Evolutionary conservation across 2,888 invertebrate genomes (phyloP).

Genomic region (Lissonota sp.): DNA sequence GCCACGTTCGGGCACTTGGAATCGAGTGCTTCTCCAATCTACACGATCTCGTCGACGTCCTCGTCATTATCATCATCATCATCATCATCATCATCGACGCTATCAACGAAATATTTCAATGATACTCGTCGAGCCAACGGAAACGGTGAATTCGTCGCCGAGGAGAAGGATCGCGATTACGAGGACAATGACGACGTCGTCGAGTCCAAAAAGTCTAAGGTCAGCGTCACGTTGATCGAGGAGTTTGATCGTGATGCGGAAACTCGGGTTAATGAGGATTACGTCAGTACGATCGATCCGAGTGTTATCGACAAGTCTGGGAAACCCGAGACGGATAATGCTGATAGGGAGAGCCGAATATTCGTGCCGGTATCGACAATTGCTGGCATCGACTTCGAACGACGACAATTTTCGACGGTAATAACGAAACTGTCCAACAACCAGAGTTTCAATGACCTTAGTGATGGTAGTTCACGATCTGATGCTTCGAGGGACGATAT

Average conservation of each 20-base stretch:
- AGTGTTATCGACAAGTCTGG: neutral
- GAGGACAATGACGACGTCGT: neutral
- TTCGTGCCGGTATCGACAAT: conserved; percentile 8
- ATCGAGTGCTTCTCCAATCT: conserved; percentile 30
- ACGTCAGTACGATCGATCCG: conserved; percentile 40
- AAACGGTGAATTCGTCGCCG: neutral
- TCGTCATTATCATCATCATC: conserved; percentile 25
- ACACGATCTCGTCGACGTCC: conserved; percentile 14
- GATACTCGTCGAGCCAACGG: neutral
- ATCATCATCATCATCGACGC: conserved; percentile 28
- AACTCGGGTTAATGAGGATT: conserved; percentile 47
- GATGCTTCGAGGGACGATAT: neutral
- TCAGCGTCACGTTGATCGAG: neutral
- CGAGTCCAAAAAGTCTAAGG: conserved; percentile 19
- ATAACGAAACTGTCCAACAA: conserved; percentile 39
- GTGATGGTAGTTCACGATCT: neutral
- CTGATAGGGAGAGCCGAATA: conserved; percentile 1
- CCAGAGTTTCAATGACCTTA: neutral
- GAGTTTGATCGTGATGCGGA: conserved; percentile 45
- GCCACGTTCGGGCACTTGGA: conserved; percentile 8
- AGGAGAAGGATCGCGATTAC: conserved; percentile 1
- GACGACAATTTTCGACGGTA: conserved; percentile 29
- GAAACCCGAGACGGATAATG: neutral
- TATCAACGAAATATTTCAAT: conserved; percentile 3
- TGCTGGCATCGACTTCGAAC: conserved; percentile 14